phyloP scores from a whole-genome alignment of 2,113 vertebrate species.

The Pterocles orientalis region DNA sequence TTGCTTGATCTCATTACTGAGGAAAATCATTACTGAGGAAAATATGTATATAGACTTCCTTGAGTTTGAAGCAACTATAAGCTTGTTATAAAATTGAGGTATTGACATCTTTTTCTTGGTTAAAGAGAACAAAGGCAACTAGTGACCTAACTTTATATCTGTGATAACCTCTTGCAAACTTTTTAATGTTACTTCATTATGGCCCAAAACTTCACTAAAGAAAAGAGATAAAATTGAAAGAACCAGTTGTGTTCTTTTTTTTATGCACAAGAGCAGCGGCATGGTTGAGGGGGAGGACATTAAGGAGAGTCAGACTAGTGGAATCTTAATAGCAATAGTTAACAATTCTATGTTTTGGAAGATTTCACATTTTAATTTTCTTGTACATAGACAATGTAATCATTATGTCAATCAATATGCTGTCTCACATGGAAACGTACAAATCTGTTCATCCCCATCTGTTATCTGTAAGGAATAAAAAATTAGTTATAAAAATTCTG shows the following conservation, averaged over 20 bases:
- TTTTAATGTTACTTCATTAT: not conserved
- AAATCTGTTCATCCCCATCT: not conserved
- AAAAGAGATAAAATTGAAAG: not conserved
- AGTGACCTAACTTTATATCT: not conserved
- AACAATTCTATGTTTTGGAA: not conserved
- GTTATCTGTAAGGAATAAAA: not conserved
- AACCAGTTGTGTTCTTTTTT: not conserved
- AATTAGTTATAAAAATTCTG: not conserved
- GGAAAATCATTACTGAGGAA: not conserved
- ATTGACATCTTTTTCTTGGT: not conserved
- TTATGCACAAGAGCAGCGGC: not conserved
- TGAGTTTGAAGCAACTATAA: not conserved
- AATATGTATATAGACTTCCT: not conserved
- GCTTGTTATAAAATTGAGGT: not conserved
- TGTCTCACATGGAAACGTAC: not conserved
- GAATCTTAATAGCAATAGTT: not conserved
- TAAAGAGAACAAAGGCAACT: not conserved
- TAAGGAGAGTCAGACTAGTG: not conserved
- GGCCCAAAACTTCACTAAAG: not conserved
- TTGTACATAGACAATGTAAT: not conserved
- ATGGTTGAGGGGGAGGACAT: too few species aligned
- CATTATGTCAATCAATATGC: not conserved
- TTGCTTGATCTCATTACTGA: not conserved
- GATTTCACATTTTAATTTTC: not conserved
- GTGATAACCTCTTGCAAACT: not conserved